phyloP scores from a whole-genome alignment of 2,113 vertebrate species.

The Ictalurus furcatus region DNA sequence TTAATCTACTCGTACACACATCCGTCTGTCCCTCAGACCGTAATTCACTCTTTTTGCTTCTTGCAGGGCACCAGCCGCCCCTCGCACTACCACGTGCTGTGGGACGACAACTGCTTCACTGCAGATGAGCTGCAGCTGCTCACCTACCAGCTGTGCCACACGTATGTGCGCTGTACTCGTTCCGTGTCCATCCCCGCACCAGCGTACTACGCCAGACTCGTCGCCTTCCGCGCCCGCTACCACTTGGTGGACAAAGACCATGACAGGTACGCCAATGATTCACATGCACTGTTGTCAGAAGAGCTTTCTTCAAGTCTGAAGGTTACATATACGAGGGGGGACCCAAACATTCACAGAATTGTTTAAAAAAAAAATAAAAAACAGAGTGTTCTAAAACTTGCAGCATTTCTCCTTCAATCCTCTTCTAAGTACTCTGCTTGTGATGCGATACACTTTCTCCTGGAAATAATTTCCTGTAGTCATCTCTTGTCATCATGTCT shows the following conservation, averaged over 20 bases:
- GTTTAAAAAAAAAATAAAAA: no score
- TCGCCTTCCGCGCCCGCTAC: conserved; percentile 94
- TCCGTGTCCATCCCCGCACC: conserved; percentile 97
- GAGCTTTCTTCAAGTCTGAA: background rate
- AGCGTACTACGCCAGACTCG: conserved; percentile 94
- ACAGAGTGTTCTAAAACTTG: no score
- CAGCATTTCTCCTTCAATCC: no score
- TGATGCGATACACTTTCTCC: no score
- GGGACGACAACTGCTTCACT: conserved; percentile 99
- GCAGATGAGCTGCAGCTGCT: conserved; percentile 95
- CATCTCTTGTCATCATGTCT: no score
- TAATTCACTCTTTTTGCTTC: background rate
- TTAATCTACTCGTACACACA: background rate
- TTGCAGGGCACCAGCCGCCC: conserved; percentile 95
- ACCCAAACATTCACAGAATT: no score
- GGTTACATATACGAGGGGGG: background rate
- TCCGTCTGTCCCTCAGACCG: background rate
- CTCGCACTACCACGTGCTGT: conserved; percentile 97
- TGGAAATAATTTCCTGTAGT: no score
- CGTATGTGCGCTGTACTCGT: conserved; percentile 94
- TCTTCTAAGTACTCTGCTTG: no score
- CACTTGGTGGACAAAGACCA: conserved; percentile 99
- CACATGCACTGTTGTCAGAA: background rate
- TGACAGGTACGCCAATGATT: conserved; percentile 80
- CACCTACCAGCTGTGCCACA: conserved; percentile 98